A percentile compares a stretch with the other conserved stretches of the same genome.
phyloP scores from a whole-genome alignment of 2,888 invertebrate species.

The Drosophila imparisetae region DNA sequence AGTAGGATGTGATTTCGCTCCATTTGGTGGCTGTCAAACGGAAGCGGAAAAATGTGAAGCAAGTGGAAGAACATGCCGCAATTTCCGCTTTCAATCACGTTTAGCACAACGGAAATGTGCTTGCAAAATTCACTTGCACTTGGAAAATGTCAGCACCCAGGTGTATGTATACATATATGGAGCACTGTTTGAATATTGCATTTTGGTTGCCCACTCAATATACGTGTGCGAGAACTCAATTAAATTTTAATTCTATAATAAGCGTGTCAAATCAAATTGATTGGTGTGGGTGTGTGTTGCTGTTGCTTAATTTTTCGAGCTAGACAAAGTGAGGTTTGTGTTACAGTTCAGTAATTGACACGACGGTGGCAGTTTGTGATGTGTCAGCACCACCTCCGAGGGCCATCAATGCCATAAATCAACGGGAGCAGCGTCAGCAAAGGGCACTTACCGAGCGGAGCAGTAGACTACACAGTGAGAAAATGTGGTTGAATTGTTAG shows the following conservation, averaged over 20 bases:
- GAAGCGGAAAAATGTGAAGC: constrained; percentile 51
- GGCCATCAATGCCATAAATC: constrained; percentile 61
- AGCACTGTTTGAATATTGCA: constrained; percentile 44
- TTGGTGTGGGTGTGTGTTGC: constrained; percentile 22
- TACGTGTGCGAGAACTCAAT: constrained; percentile 42
- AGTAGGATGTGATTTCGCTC: constrained; percentile 34
- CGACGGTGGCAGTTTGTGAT: constrained; percentile 19
- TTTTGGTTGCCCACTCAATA: constrained; percentile 36
- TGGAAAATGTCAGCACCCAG: constrained; percentile 8
- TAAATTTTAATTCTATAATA: constrained; percentile 58
- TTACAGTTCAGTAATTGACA: constrained; percentile 41
- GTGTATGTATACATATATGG: constrained; percentile 1
- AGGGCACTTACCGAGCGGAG: constrained; percentile 10
- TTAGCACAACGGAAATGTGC: constrained; percentile 68
- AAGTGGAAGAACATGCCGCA: constrained; percentile 52
- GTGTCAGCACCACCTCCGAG: constrained; percentile 4
- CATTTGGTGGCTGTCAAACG: constrained; percentile 68
- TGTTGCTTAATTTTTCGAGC: constrained; percentile 22
- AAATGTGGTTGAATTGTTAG: background rate
- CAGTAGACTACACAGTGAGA: background rate
- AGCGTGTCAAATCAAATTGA: constrained; percentile 67
- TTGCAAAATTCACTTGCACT: constrained; percentile 44
- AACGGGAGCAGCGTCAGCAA: constrained; percentile 45
- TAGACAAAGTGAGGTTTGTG: constrained; percentile 38
- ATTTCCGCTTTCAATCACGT: constrained; percentile 76